Conservation (phyloP, 2,888 invertebrate species). For the Eilema caniola region DNA sequence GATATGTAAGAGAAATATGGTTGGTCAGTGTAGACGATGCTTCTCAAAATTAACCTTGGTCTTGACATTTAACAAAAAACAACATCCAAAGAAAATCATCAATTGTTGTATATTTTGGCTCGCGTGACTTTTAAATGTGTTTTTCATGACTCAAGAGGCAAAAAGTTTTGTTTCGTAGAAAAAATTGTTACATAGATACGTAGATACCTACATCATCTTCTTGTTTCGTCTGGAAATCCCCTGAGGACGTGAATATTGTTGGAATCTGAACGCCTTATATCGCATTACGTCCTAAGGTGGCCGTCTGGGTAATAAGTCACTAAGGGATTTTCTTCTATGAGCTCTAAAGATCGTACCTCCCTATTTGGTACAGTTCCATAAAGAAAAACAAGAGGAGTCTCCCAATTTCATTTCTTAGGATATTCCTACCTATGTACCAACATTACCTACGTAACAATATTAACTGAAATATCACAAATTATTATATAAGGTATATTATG, state of each 20-base stretch:
- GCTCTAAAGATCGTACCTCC: background rate
- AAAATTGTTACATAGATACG: slow-evolving; percentile 1
- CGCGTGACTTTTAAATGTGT: background rate
- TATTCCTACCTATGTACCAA: no score
- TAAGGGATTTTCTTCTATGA: background rate
- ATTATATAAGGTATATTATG: background rate
- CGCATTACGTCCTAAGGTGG: background rate
- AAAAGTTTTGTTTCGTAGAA: background rate
- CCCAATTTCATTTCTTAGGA: no score
- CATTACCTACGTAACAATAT: background rate
- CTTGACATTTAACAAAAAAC: slow-evolving; percentile 5
- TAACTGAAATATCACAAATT: background rate
- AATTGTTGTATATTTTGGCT: slow-evolving; percentile 10
- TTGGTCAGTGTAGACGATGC: background rate
- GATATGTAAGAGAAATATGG: no score
- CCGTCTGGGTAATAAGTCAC: background rate
- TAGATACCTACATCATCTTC: background rate
- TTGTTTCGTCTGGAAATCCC: background rate
- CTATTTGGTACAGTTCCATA: background rate
- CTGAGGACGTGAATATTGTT: background rate
- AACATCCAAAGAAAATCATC: slow-evolving; percentile 6
- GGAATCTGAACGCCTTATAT: background rate
- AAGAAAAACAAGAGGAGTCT: background rate
- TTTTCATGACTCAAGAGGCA: slow-evolving; percentile 7
- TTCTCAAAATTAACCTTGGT: slow-evolving; percentile 17